phyloP scores from a whole-genome alignment of 1,140 invertebrate genomes.

The Bombus huntii region DNA sequence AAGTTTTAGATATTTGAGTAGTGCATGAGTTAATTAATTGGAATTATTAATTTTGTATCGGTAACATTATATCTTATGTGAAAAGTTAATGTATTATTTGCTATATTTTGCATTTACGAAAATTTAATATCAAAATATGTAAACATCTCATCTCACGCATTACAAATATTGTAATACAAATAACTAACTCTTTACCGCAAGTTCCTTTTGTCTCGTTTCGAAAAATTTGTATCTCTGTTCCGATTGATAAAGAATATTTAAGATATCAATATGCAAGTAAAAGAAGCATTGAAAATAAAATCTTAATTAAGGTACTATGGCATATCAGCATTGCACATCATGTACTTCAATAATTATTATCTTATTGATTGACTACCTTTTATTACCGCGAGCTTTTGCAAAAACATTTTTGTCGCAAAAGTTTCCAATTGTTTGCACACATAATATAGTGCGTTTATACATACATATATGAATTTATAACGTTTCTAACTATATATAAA shows the following conservation, averaged over 20 bases:
- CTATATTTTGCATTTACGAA: not conserved
- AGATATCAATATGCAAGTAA: not conserved
- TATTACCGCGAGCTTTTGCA: conserved; percentile 17
- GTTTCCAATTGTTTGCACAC: conserved; percentile 11
- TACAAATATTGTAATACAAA: not conserved
- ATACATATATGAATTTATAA: not conserved
- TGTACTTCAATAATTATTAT: not conserved
- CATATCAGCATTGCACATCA: conserved; percentile 18
- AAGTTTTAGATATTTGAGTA: not conserved
- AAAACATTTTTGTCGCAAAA: not conserved
- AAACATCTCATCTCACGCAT: not conserved
- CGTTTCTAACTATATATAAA: conserved; percentile 10
- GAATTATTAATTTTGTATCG: not conserved
- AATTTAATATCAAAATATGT: not conserved
- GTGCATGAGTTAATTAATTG: conserved; percentile 3
- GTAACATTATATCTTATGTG: not conserved
- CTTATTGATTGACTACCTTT: not conserved
- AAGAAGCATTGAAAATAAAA: not conserved
- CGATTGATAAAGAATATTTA: not conserved
- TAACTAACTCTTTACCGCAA: not conserved
- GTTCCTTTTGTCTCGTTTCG: not conserved
- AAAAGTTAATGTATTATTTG: not conserved
- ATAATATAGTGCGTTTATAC: not conserved
- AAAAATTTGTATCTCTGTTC: not conserved
- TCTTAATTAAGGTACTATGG: not conserved